Conservation (phyloP, 2,888 invertebrate species). For the Malthinus seriepunctatus region DNA sequence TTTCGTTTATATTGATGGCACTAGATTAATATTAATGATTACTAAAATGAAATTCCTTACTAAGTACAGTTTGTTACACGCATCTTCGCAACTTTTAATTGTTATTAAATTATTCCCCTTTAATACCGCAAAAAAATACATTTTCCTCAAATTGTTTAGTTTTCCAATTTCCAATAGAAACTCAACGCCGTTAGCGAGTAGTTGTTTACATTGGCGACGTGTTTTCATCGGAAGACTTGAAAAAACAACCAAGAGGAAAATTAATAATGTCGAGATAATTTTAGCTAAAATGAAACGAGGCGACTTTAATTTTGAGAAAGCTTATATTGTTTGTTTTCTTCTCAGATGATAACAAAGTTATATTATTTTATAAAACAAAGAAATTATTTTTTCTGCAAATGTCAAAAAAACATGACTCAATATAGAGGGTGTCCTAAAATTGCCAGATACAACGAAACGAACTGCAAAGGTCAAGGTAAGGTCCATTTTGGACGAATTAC, state of each 20-base stretch:
- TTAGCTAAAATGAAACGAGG: slow-evolving; percentile 14
- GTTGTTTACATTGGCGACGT: slow-evolving; percentile 5
- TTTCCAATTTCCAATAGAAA: slow-evolving; percentile 2
- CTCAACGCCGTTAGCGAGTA: slow-evolving; percentile 4
- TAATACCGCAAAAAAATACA: not conserved
- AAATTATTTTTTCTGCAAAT: too few relatives aligned
- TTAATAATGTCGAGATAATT: slow-evolving; percentile 14
- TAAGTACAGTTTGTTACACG: slow-evolving; percentile 48
- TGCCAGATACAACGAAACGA: too few relatives aligned
- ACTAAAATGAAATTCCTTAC: slow-evolving; percentile 52
- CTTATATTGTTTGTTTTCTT: not conserved
- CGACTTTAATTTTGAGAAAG: slow-evolving; percentile 10
- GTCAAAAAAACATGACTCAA: too few relatives aligned
- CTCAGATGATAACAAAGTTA: slow-evolving; percentile 3
- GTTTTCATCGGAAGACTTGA: slow-evolving; percentile 6
- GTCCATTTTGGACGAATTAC: too few relatives aligned
- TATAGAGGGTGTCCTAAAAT: too few relatives aligned
- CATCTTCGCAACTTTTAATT: slow-evolving; percentile 46
- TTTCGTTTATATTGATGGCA: slow-evolving; percentile 53
- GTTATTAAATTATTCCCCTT: slow-evolving; percentile 31
- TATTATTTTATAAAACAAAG: too few relatives aligned
- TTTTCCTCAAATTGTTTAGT: not conserved
- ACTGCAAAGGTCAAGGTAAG: too few relatives aligned
- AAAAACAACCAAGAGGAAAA: slow-evolving; percentile 13
- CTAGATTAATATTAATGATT: slow-evolving; percentile 54